phyloP scores from a whole-genome alignment of 2,888 invertebrate species.

The Eupithecia pulchellata region DNA sequence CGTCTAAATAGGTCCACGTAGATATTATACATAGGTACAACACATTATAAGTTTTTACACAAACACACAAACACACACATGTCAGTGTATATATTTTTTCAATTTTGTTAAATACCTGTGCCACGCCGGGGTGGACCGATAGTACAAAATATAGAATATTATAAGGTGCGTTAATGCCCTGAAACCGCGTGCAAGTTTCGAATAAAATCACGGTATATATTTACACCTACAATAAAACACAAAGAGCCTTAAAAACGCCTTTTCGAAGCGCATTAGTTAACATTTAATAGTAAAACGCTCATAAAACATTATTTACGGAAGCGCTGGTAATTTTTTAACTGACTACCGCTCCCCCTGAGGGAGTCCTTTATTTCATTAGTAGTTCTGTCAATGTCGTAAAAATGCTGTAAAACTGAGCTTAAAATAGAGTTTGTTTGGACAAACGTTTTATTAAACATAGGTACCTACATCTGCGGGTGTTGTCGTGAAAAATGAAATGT shows the following conservation, averaged over 20 bases:
- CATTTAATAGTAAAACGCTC: slow-evolving; percentile 31
- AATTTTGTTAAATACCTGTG: too few relatives aligned
- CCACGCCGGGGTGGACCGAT: too few relatives aligned
- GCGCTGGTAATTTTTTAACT: slow-evolving; percentile 45
- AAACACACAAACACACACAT: too few relatives aligned
- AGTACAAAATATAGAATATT: too few relatives aligned
- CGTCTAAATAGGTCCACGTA: too few relatives aligned
- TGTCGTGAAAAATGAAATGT: background rate
- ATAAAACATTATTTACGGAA: slow-evolving; percentile 47
- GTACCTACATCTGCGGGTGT: background rate
- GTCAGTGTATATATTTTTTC: too few relatives aligned
- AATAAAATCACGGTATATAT: background rate
- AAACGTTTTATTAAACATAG: background rate
- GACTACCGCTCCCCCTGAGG: slow-evolving; percentile 38
- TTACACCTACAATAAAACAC: background rate
- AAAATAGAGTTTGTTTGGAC: slow-evolving; percentile 16
- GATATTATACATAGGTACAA: too few relatives aligned
- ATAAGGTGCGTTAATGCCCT: background rate
- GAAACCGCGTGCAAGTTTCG: background rate
- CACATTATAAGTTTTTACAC: too few relatives aligned
- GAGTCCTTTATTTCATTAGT: slow-evolving; percentile 42
- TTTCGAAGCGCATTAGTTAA: background rate
- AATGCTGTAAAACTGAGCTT: slow-evolving; percentile 45
- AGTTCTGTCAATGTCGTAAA: slow-evolving; percentile 49
- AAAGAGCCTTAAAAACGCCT: background rate